phyloP scores from a whole-genome alignment of 2,888 invertebrate genomes.

The Eristalis pertinax region DNA sequence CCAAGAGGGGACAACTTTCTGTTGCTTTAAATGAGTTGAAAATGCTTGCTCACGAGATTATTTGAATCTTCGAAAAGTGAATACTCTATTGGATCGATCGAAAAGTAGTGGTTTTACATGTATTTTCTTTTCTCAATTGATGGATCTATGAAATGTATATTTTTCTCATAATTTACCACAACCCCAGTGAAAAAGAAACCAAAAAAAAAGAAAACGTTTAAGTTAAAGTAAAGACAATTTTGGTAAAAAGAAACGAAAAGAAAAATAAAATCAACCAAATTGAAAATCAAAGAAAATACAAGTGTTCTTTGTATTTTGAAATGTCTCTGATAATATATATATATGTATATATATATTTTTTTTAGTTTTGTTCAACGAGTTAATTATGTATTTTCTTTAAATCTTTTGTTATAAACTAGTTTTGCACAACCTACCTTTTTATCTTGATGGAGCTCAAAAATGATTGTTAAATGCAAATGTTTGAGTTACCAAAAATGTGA shows the following conservation, averaged over 20 bases:
- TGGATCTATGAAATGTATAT: background rate
- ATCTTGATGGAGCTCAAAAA: constrained; percentile 65
- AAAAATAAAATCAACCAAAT: constrained; percentile 2
- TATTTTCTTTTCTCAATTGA: too few relatives aligned
- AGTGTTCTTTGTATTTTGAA: background rate
- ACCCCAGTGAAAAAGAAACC: background rate
- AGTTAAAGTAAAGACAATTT: background rate
- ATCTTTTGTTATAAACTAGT: constrained; percentile 39
- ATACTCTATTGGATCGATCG: background rate
- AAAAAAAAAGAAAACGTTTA: background rate
- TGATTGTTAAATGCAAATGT: constrained; percentile 50
- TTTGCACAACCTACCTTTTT: constrained; percentile 65
- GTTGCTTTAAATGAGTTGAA: too few relatives aligned
- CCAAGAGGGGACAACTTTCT: too few relatives aligned
- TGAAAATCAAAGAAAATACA: constrained; percentile 3
- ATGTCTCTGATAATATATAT: constrained; percentile 24
- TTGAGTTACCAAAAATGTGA: background rate
- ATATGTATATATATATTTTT: background rate
- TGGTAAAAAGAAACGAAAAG: background rate
- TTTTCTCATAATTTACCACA: background rate
- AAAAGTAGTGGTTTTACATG: background rate
- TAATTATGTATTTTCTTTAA: constrained; percentile 41
- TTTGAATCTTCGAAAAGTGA: background rate
- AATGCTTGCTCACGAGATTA: too few relatives aligned
- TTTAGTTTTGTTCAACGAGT: constrained; percentile 11